Evolutionary conservation across 2,888 invertebrate species (phyloP), one percentile per base, ranked within the genome.

Genomic region (Ptilodon capucinus): DNA sequence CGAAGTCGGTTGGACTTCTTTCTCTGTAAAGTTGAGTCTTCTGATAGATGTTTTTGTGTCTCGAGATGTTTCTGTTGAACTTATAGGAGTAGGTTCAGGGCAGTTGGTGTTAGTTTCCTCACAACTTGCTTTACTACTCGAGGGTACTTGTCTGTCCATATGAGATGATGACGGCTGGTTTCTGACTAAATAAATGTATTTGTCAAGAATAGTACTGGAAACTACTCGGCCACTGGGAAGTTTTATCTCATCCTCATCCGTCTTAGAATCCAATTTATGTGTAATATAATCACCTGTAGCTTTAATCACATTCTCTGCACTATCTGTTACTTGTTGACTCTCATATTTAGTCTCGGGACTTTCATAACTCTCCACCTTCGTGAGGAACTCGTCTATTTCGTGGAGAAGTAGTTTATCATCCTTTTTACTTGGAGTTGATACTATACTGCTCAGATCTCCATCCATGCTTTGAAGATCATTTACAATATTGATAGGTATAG

Each of bases 311-410:
- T 85, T 83, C 48, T 86, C 85, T 21, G 86, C 57, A 47, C 72
- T 79, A 1, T 77, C 40, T 13, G 57, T 44, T 13, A 54, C 17
- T 14, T 79, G 70, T 42, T 65, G 62, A 21, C 71, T 70, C 18
- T 79, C 83, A 39, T 64, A 77, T 55, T 81, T 82, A 8, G 70
- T 61, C 2, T 87, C 86, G 0, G 91, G 88, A 44, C 76, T 80
- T 52, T 91, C 88, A 50, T 89, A 91, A 3, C 79, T 73, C 42
- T 91, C 90, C 2, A 91, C 87, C 79, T 84, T 90, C 25, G 79
- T 87, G 9, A 91, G 65, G 56, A 91, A 91, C 46, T 90, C 87
- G 54, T 91, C 91, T 53, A 91, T 91, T 82, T 91, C 91, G 62
- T 84, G 77, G 0, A 91, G 68, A 30, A 91, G 74, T 7, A 90